Evolutionary conservation across 92 coral and sea anemone species (phyloP), one percentile per base, ranked within the genome.

Genomic region (Epizoanthus stellaris): DNA sequence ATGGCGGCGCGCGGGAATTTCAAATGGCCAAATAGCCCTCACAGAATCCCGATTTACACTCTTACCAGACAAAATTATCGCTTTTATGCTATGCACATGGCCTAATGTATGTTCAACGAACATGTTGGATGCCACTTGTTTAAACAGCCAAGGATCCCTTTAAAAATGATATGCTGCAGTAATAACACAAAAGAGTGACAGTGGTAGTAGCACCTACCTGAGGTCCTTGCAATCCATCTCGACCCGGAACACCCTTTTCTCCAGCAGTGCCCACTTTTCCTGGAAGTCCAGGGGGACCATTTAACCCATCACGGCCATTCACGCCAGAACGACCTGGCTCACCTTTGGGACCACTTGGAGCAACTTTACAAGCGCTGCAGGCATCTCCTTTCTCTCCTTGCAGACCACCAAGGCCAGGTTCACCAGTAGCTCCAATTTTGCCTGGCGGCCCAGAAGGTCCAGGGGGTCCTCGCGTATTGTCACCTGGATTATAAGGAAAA

Each of bases 251-350:
- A 4, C 98, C 98, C 64, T 80, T 71, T 12, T 42, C 45, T 39
- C 98, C 98, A 47, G 87, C 56, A 19, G 72, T 73, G 19, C 98
- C 98, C 21, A 61, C 53, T 4, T 54, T 68, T 10, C 98, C 98
- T 73, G 81, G 76, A 1, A 56, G 45, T 10, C 98, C 98, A 8
- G 86, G 79, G 13, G 43, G 82, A 0, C 98, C 98, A 17, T 45
- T 16, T 2, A 73, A 76, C 19, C 98, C 98, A 70, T 82, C 87
- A n/a, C 89, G 87, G 2, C 98, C 98, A n/a, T 88, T 87, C 2
- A 66, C 64, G 8, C 98, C 98, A 20, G 30, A 2, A 10, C 39
- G 4, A 9, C 98, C 98, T 57, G 68, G 70, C 1, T 84, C 98
- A 30, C 98, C 98, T 39, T 82, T 60, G 10, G 86, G 89, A 40